Conservation (phyloP, 2,888 invertebrate genomes). For the Imbricaverruca yamaguchii region DNA sequence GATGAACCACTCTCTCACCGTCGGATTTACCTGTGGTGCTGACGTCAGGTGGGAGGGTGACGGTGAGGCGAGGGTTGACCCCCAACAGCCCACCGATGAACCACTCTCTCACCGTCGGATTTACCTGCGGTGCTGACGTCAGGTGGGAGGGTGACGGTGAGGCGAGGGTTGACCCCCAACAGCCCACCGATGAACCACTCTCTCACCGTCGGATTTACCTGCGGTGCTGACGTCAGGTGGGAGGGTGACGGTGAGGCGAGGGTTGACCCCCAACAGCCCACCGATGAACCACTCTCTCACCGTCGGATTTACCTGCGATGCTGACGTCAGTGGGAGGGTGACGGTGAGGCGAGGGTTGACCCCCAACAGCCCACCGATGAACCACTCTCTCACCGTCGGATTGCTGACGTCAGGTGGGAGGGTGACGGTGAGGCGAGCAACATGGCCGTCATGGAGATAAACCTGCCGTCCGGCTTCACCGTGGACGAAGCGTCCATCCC, state of each 20-base stretch:
- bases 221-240: neutral
- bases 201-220: too few relatives aligned
- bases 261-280: too few relatives aligned
- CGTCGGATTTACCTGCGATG: neutral
- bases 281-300: too few relatives aligned
- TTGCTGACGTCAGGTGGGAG: neutral
- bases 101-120: too few relatives aligned
- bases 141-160: slow-evolving; percentile 23
- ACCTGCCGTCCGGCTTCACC: slow-evolving; percentile 82
- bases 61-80: slow-evolving; percentile 63
- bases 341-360: too few relatives aligned
- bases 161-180: too few relatives aligned
- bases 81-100: too few relatives aligned
- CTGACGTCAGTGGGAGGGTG: slow-evolving; percentile 23
- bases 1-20: too few relatives aligned
- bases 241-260: slow-evolving; percentile 48
- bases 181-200: too few relatives aligned
- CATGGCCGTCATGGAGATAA: slow-evolving; percentile 83
- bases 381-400: too few relatives aligned
- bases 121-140: neutral
- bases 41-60: slow-evolving; percentile 30
- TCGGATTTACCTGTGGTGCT: too few relatives aligned
- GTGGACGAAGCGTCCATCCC: slow-evolving; percentile 65
- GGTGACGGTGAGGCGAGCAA: slow-evolving; percentile 61
- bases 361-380: too few relatives aligned